Base-by-base conservation (phyloP, 2,113 vertebrate genomes). In the Acanthisitta chloris region DNA sequence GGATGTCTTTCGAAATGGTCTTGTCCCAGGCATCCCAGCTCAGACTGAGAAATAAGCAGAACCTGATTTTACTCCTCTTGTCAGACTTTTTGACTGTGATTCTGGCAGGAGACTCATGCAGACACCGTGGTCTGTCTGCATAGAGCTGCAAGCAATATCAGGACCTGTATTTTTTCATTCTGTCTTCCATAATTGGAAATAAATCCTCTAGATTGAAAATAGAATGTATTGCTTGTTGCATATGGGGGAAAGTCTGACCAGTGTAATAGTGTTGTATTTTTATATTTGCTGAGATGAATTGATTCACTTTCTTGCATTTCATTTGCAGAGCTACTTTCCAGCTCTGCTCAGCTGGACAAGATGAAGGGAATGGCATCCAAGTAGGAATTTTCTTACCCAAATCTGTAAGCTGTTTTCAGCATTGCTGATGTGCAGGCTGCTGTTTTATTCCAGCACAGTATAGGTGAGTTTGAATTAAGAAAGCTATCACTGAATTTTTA, bases 121-220 rank as follows among this genome's bases (percentile, higher is more conserved):
- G n/a, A 52, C 12, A 12, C 31, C 58, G 57, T n/a, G 25, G 12
- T 72, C 61, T 85, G 65, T 79, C 70, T 89, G 74, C 62, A 38
- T 5, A 82, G 58, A 76, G 54, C 61, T 90, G 38, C 42, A 62
- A 91, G 83, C 29, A 61, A 13, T 38, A 85, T 42, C 70, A 55
- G 31, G 36, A 64, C 12, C n/a, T 82, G 52, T 33, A 38, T 72
- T 82, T 94, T 93, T 90, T 85, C 36, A 87, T 92, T 94, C 89
- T 94, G 46, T 86, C 64, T 94, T 88, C 84, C 46, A 20, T 97
- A 94, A 95, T 96, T 85, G 57, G 62, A 96, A 94, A 94, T 80
- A 96, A 95, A 94, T 94, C 59, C 77, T 92, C 36, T 69, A 91
- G 77, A 64, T 3, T 74, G 91, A 76, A 94, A 95, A 81, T 43